Conservation (phyloP, 2,888 invertebrate genomes). For the Idaea biselata region DNA sequence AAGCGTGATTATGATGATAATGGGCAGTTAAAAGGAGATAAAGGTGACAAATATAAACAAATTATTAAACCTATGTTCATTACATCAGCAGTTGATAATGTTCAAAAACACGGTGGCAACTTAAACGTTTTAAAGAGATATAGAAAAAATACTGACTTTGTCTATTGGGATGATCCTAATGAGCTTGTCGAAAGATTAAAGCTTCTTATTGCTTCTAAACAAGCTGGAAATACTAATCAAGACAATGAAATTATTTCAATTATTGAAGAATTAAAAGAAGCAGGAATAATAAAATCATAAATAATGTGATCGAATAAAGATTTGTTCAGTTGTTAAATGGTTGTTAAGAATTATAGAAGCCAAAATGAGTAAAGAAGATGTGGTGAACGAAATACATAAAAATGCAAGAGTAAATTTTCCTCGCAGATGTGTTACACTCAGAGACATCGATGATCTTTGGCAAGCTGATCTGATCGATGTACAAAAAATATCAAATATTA, state of each 20-base stretch:
- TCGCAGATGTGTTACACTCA: constrained; percentile 31
- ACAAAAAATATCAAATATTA: constrained; percentile 12
- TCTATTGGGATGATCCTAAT: constrained; percentile 31
- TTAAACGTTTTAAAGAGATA: constrained; percentile 13
- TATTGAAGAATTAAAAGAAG: constrained; percentile 25
- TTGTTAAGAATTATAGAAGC: constrained; percentile 13
- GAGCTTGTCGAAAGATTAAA: constrained; percentile 28
- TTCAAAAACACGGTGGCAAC: no score
- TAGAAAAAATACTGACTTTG: constrained; percentile 14
- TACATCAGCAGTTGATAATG: no score
- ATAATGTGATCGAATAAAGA: constrained; percentile 9
- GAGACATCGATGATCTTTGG: constrained; percentile 54
- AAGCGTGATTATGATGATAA: no score
- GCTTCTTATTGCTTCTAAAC: constrained; percentile 24
- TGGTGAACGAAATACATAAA: constrained; percentile 11
- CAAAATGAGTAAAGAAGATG: constrained; percentile 21
- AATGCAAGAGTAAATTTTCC: no score
- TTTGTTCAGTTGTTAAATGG: constrained; percentile 10
- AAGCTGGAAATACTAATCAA: constrained; percentile 17
- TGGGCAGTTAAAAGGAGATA: no score
- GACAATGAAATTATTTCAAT: constrained; percentile 45
- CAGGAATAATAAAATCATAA: constrained; percentile 10
- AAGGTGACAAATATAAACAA: no score
- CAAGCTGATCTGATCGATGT: constrained; percentile 55
- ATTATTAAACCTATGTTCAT: no score